Conservation (phyloP, 2,888 invertebrate genomes). For the Erynnis tages region DNA sequence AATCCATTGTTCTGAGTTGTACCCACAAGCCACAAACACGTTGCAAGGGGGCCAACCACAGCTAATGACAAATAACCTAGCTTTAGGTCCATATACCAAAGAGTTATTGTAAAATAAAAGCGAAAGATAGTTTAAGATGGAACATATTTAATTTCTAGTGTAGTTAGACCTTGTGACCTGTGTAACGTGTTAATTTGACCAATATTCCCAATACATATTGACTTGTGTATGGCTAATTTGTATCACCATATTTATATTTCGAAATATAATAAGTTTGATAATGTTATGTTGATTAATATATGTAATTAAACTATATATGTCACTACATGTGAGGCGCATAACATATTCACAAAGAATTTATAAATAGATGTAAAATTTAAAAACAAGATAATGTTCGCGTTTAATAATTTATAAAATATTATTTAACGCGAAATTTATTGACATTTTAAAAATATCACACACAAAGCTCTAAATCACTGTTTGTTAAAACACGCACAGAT, state of each 20-base stretch:
- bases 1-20: conserved; percentile 24
- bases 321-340: no score
- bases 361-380: no score
- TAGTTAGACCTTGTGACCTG: conserved; percentile 69
- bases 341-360: no score
- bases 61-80: conserved; percentile 71
- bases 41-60: conserved; percentile 61
- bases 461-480: no score
- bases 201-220: conserved; percentile 55
- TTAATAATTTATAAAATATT: no score
- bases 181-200: conserved; percentile 66
- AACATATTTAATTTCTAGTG: conserved; percentile 72
- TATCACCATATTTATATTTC: conserved; percentile 35
- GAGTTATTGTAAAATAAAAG: conserved; percentile 77
- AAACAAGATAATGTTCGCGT: no score
- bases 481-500: no score
- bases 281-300: no score
- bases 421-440: no score
- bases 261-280: conserved; percentile 20
- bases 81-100: conserved; percentile 79
- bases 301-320: no score
- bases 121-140: conserved; percentile 59
- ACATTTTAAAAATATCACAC: no score
- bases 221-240: conserved; percentile 44
- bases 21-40: conserved; percentile 14